phyloP scores from a whole-genome alignment of 2,888 invertebrate species.

The Pachycephus smyrnensis region DNA sequence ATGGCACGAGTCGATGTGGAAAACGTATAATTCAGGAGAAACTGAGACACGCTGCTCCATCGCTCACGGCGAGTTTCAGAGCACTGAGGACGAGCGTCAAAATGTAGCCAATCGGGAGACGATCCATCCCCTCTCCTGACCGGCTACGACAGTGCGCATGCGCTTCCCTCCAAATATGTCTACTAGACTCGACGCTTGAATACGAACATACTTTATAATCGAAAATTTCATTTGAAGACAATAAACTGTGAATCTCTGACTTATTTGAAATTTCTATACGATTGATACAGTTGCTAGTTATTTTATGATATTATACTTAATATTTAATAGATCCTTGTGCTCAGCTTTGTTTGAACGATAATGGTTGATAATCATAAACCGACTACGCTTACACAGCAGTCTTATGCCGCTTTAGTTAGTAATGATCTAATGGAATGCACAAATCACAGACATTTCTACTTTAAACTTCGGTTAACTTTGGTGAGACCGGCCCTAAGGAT shows the following conservation, averaged over 20 bases:
- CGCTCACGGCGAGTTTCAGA: neutral
- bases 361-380: too few species aligned
- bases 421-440: neutral
- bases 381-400: too few species aligned
- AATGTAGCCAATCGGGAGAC: neutral
- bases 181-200: neutral
- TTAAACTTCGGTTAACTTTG: too few species aligned
- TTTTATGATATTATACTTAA: neutral
- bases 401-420: neutral
- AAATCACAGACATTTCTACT: neutral
- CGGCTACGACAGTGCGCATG: neutral
- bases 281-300: neutral
- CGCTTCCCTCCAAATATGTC: neutral
- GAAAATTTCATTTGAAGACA: neutral
- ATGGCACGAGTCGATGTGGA: neutral
- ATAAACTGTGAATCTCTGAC: neutral
- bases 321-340: neutral
- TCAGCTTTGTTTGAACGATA: neutral
- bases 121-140: neutral
- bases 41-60: neutral
- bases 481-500: too few species aligned
- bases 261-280: neutral
- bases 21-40: neutral
- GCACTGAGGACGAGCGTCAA: constrained; percentile 2
- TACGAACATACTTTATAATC: neutral